Base-by-base conservation (phyloP, 2,113 vertebrate species). In the Oncorhynchus tshawytscha region DNA sequence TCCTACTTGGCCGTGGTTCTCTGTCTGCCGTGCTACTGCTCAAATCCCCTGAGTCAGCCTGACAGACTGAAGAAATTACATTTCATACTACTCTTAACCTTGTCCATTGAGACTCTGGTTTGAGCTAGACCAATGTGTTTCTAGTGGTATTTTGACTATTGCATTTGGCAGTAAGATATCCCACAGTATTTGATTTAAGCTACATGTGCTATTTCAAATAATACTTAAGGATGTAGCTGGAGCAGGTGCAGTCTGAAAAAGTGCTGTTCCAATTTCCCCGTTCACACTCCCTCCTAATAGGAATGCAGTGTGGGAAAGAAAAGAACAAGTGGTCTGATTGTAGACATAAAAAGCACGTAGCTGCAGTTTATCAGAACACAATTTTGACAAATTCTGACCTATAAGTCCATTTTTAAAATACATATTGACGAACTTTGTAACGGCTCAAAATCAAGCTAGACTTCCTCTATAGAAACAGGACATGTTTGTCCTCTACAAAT, bases 21-120 rank as follows among this genome's bases (percentile, higher is more conserved):
- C 85, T 76, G 69, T 13, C 39, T 45, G 15, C 82, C 67, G 75
- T 68, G 71, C 66, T 78, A 64, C 80, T 71, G 74, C 81, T 81
- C 72, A 86, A 70, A 82, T 86, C 62, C 75, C 83, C 74, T 82
- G 82, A 90, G 80, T 91, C 84, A 89, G 84, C 82, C 76, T 54
- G 18, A 48, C 65, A n/a, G 64, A 69, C 70, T 78, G 72, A 84
- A 82, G 16, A 84, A 82, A 64, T 3, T 4, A 57, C 70, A 83
- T 81, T 79, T 72, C 80, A 83, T 78, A 77, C 78, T 80, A 83
- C 67, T 84, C 79, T 78, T 67, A 59, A 71, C 78, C 67, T 73
- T 54, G 24, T 16, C 77, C 54, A 85, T 2, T 57, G 6, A 82
- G 49, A 70, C 22, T 65, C 22, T 57, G 49, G 62, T 51, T 69